Base-by-base conservation (phyloP, 2,888 invertebrate genomes). In the Emmelina monodactyla region DNA sequence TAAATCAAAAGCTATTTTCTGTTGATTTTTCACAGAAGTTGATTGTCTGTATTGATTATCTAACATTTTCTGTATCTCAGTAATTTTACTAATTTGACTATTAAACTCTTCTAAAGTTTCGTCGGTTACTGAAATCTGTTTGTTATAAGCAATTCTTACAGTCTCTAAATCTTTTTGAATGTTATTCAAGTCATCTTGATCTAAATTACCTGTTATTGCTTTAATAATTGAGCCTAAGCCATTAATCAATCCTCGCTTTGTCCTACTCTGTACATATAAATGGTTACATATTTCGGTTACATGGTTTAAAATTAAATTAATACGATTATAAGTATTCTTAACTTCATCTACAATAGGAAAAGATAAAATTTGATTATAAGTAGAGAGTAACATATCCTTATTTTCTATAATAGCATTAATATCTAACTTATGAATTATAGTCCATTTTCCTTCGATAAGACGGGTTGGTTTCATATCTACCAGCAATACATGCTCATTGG, bases 231-330 rank as follows among this genome's bases (percentile, higher is more conserved):
- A 30, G 7, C 34, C 34, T 34, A 34, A 30, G 7, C 34, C 34
- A 30, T 34, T 34, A 29, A 34, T 29, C 30, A 34, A 29, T 12
- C 34, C 34, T 30, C 34, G 29, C 22, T 34, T 34, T 13, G n/a
- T 14, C 19, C 33, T 38, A 31, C 22, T 30, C 28, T 41, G 36
- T 19, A 38, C 33, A 36, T 30, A n/a, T 33, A 37, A 25, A 12
- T 37, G 33, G 30, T 31, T 31, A 35, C 30, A 37, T 15, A 37
- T 37, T 31, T 37, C 33, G 7, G 28, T 33, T 16, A 41, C 22
- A 37, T 41, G 41, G 13, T 37, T 34, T 32, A 38, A 28, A 25
- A 41, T 38, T 32, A 37, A 31, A 25, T 34, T 35, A 19, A 38
- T 38, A 31, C 38, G 28, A 31, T 38, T 28, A 33, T 32, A 37